Evolutionary conservation across 2,888 invertebrate genomes (phyloP).

Genomic region (Cheilosia variabilis): DNA sequence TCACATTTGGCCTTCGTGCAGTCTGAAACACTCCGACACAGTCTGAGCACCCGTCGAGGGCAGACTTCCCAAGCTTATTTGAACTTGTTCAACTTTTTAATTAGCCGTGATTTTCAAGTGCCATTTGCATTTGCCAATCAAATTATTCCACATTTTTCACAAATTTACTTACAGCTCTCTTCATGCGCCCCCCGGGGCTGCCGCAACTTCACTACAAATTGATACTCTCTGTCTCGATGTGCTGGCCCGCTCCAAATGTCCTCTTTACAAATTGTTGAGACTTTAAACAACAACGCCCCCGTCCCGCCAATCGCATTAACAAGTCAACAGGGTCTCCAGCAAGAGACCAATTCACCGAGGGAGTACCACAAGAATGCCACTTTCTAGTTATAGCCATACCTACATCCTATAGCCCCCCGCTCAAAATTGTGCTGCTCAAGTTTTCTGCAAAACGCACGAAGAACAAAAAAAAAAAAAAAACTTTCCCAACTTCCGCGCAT

Average conservation of each 20-base stretch:
- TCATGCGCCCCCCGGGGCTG: background rate
- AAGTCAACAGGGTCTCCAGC: conserved; percentile 49
- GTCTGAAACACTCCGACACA: too few species aligned
- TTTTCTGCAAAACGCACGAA: conserved; percentile 8
- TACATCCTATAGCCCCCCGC: conserved; percentile 4
- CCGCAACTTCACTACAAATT: conserved; percentile 8
- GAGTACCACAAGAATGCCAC: conserved; percentile 22
- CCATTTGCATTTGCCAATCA: conserved; percentile 18
- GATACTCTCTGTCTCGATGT: background rate
- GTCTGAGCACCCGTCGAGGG: too few species aligned
- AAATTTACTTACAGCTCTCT: too few species aligned
- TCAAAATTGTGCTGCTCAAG: conserved; percentile 32
- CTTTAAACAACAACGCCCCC: conserved; percentile 25
- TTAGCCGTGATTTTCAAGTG: conserved; percentile 4
- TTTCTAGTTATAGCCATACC: background rate
- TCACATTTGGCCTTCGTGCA: too few species aligned
- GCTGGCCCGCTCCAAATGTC: background rate
- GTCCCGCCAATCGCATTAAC: conserved; percentile 53
- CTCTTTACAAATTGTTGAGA: conserved; percentile 30
- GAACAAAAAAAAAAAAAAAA: conserved; percentile 38
- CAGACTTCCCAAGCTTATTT: too few species aligned
- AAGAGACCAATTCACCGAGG: conserved; percentile 44
- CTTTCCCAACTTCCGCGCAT: background rate
- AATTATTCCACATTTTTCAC: conserved; percentile 2
- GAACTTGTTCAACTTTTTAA: background rate